phyloP scores from a whole-genome alignment of 2,797 vertebrate genomes.

The Mallotus villosus region DNA sequence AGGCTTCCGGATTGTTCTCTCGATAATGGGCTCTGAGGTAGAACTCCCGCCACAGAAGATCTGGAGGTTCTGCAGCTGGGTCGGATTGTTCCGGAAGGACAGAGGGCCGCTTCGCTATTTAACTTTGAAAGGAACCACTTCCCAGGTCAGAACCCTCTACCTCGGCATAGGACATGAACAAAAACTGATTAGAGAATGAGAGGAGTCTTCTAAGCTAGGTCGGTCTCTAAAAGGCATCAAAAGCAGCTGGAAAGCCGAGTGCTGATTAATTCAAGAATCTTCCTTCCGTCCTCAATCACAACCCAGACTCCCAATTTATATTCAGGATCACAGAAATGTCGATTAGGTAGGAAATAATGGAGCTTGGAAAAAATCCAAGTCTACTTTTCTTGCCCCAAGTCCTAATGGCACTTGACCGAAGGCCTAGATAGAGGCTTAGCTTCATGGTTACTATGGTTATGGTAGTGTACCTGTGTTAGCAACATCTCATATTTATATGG shows the following conservation, averaged over 20 bases:
- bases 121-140: conserved; percentile 9
- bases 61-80: conserved; percentile 11
- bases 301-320: not conserved
- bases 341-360: not conserved
- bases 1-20: conserved; percentile 29
- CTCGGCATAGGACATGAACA: not conserved
- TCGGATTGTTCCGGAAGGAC: not conserved
- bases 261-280: not conserved
- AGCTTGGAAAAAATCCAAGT: too few relatives aligned
- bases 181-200: conserved; percentile 2
- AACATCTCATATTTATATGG: not conserved
- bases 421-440: too few relatives aligned
- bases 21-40: conserved; percentile 30
- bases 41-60: not conserved
- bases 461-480: too few relatives aligned
- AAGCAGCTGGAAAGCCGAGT: not conserved
- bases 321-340: not conserved
- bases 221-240: not conserved
- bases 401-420: too few relatives aligned
- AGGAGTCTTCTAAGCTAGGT: not conserved
- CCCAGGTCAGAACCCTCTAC: conserved; percentile 1
- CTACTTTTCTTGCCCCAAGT: too few relatives aligned
- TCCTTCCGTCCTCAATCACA: not conserved
- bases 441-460: too few relatives aligned
- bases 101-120: not conserved